Percentiles rank a stretch among this genome's conserved stretches.
Conservation (phyloP, 2,113 vertebrate genomes). For the Ammospiza caudacuta region DNA sequence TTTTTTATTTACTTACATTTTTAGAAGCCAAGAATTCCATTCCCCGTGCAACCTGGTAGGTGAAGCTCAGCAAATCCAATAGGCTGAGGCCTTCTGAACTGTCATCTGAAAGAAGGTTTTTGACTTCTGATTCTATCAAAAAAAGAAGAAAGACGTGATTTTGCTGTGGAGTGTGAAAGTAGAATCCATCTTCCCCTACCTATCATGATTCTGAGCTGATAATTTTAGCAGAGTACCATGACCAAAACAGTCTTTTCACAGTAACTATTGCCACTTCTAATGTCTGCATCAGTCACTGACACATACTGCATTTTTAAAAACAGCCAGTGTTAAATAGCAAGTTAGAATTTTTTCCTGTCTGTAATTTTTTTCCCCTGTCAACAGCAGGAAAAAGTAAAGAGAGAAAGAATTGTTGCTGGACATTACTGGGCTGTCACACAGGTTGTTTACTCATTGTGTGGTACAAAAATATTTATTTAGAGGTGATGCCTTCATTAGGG, state of each 20-base stretch:
- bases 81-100: slow-evolving; percentile 86
- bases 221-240: not conserved
- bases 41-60: slow-evolving; percentile 95
- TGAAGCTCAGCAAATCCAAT: slow-evolving; percentile 94
- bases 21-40: slow-evolving; percentile 99
- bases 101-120: slow-evolving; percentile 88
- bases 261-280: not conserved
- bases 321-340: not conserved
- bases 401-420: not conserved
- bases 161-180: not conserved
- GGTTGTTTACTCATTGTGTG: not conserved
- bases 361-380: not conserved
- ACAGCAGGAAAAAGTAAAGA: not conserved
- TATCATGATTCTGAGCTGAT: not conserved
- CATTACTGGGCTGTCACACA: not conserved
- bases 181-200: not conserved
- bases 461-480: slow-evolving; percentile 2
- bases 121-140: slow-evolving; percentile 83
- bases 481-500: not conserved
- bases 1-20: slow-evolving; percentile 84
- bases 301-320: not conserved
- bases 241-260: not conserved
- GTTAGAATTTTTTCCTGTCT: not conserved
- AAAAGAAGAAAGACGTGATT: not conserved
- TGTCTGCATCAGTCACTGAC: not conserved